These are phyloP conservation scores for Physella acuta DNA, from an alignment of 1,140 invertebrate genomes.

Conservation along the genomic window DNA sequence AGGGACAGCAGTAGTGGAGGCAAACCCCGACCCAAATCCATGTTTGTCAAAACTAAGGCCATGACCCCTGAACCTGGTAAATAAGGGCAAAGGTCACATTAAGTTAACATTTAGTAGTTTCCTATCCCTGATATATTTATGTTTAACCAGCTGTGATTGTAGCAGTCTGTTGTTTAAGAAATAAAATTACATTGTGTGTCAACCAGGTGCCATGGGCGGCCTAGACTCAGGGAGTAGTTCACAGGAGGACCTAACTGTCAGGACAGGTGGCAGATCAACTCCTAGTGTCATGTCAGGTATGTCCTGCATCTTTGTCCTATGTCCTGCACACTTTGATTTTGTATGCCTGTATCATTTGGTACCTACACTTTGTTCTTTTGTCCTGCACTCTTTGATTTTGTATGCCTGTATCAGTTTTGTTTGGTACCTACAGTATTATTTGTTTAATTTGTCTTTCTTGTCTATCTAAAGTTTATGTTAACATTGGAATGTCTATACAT, in stretches of 20 bases:
- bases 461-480: no score
- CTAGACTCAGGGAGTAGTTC: constrained; percentile 17
- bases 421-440: no score
- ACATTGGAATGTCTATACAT: no score
- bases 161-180: no score
- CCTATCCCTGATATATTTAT: no score
- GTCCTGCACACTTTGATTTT: neutral
- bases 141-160: constrained; percentile 14
- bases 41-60: constrained; percentile 37
- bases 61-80: constrained; percentile 26
- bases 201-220: neutral
- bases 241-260: constrained; percentile 14
- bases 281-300: constrained; percentile 20
- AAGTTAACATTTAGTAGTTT: no score
- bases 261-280: constrained; percentile 7
- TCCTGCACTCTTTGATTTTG: neutral
- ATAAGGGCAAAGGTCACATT: no score
- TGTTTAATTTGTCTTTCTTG: no score
- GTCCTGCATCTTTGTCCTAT: neutral
- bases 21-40: constrained; percentile 44
- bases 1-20: constrained; percentile 11
- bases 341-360: neutral
- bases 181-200: no score
- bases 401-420: no score
- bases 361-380: neutral